phyloP scores from a whole-genome alignment of 2,113 vertebrate genomes.

The Nesoenas mayeri region DNA sequence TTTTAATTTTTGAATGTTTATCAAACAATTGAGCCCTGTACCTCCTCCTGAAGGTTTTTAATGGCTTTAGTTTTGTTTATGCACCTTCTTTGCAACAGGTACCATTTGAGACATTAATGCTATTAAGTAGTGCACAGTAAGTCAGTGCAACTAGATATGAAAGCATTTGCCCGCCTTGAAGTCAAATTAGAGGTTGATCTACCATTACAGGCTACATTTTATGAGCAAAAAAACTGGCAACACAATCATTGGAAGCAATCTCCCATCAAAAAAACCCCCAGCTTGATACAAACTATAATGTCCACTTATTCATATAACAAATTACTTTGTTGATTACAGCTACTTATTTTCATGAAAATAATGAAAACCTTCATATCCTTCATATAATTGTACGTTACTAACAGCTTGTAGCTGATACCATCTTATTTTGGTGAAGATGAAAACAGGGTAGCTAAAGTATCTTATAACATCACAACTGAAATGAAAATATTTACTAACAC shows the following conservation, averaged over 20 bases:
- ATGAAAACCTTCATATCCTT: not conserved
- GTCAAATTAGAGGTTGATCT: not conserved
- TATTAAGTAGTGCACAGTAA: not conserved
- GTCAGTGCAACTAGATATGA: not conserved
- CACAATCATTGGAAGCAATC: not conserved
- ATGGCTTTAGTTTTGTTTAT: not conserved
- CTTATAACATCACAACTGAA: not conserved
- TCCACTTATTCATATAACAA: not conserved
- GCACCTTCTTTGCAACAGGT: not conserved
- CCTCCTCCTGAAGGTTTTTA: not conserved
- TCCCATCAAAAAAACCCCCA: not conserved
- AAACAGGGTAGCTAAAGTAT: not conserved
- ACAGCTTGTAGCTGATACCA: not conserved
- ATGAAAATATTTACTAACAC: not conserved
- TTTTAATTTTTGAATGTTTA: not conserved
- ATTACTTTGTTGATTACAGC: not conserved
- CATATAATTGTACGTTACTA: not conserved
- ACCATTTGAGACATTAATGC: not conserved
- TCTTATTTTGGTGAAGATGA: not conserved
- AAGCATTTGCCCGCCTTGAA: not conserved
- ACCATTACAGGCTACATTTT: not conserved
- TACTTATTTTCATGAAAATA: not conserved
- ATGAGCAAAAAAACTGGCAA: not conserved
- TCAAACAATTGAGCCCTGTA: not conserved
- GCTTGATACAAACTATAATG: not conserved